Evolutionary conservation across 2,113 vertebrate species (phyloP).

Genomic region (Octodon degus): DNA sequence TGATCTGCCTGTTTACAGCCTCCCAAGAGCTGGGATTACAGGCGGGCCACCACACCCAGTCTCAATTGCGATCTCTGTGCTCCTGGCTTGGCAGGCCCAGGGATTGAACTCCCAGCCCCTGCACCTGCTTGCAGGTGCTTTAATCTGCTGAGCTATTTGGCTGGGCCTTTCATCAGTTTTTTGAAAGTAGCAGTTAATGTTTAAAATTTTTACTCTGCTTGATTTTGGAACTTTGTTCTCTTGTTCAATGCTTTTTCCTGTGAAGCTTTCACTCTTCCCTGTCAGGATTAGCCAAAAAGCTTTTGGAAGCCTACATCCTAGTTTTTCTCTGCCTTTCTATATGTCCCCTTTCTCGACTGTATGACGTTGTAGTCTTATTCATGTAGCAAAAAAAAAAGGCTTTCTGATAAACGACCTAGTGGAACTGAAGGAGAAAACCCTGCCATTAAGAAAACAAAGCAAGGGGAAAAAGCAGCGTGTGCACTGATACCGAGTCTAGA

Average conservation of each 20-base stretch:
- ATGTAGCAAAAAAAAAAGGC: not conserved
- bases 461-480: not conserved
- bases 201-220: not conserved
- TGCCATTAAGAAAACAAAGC: not conserved
- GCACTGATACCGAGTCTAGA: constrained; percentile 1
- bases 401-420: not conserved
- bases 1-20: too few species aligned
- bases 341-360: not conserved
- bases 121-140: too few species aligned
- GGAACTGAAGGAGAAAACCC: not conserved
- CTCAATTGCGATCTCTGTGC: too few species aligned
- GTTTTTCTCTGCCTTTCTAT: not conserved
- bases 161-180: too few species aligned
- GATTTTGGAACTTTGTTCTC: not conserved
- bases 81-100: too few species aligned
- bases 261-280: not conserved
- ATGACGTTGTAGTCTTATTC: not conserved
- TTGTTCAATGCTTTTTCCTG: not conserved
- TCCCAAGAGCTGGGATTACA: too few species aligned
- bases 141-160: too few species aligned
- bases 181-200: too few species aligned
- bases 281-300: not conserved
- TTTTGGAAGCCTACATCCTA: not conserved
- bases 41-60: too few species aligned
- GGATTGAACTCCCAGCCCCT: too few species aligned